A percentile compares a stretch with the other conserved stretches of the same genome.
Evolutionary conservation across 1,140 invertebrate species (phyloP).

Genomic region (Proctacanthus coquilletti): DNA sequence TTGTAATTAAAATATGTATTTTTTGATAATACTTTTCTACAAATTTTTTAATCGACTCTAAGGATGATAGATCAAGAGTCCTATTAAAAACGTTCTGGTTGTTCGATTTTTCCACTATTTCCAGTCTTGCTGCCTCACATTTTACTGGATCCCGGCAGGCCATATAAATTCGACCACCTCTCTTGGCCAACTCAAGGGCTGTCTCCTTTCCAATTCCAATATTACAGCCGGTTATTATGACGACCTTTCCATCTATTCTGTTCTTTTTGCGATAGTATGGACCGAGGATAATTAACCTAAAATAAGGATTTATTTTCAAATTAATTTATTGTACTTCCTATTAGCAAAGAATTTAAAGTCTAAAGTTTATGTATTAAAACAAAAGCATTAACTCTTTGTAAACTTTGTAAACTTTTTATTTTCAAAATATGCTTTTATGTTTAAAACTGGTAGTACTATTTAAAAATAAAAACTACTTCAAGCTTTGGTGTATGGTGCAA

Average conservation of each 20-base stretch:
- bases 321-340: too few species aligned
- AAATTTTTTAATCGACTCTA: conserved; percentile 59
- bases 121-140: conserved; percentile 44
- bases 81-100: conserved; percentile 41
- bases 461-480: too few species aligned
- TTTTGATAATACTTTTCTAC: conserved; percentile 31
- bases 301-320: too few species aligned
- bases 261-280: conserved; percentile 20
- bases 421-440: too few species aligned
- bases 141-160: conserved; percentile 65
- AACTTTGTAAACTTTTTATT: too few species aligned
- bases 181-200: conserved; percentile 53
- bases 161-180: conserved; percentile 66
- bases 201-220: conserved; percentile 84
- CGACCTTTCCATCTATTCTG: conserved; percentile 28
- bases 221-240: conserved; percentile 53
- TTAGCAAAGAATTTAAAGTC: too few species aligned
- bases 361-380: too few species aligned
- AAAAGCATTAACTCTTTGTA: too few species aligned
- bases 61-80: conserved; percentile 59
- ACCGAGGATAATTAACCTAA: conserved; percentile 20
- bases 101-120: conserved; percentile 31
- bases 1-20: too few species aligned
- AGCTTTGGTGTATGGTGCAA: too few species aligned
- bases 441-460: too few species aligned